Percentiles rank a stretch among this genome's conserved stretches.
Evolutionary conservation across 1,140 invertebrate genomes (phyloP).

Genomic region (Diachasmimorpha longicaudata): DNA sequence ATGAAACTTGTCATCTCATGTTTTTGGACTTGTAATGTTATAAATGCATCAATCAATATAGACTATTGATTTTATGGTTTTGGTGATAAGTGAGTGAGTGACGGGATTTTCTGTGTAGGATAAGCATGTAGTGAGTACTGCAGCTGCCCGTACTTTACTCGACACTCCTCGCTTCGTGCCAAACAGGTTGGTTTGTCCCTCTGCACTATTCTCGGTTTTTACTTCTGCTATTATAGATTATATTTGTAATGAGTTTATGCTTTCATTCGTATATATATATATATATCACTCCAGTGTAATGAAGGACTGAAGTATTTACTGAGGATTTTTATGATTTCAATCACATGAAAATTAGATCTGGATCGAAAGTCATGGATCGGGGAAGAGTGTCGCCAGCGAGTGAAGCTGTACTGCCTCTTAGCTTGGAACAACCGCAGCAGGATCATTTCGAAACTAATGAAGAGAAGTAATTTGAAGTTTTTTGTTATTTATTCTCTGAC

Average conservation of each 20-base stretch:
- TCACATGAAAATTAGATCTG: constrained; percentile 62
- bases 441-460: constrained; percentile 62
- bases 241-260: not conserved
- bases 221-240: not conserved
- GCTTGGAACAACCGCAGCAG: constrained; percentile 51
- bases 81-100: constrained; percentile 59
- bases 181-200: constrained; percentile 56
- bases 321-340: not conserved
- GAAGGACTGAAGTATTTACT: not conserved
- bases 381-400: constrained; percentile 69
- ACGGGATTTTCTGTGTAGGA: constrained; percentile 62
- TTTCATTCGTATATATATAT: not conserved
- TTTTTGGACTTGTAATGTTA: constrained; percentile 14
- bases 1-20: not conserved
- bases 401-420: constrained; percentile 59
- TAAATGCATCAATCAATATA: not conserved
- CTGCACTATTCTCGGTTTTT: constrained; percentile 32
- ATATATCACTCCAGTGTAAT: not conserved
- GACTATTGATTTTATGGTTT: constrained; percentile 8
- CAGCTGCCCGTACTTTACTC: constrained; percentile 56
- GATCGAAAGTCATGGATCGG: constrained; percentile 72
- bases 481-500: not conserved
- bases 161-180: constrained; percentile 60
- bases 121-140: constrained; percentile 60
- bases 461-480: constrained; percentile 68